Conservation (phyloP, 2,113 vertebrate species). For the Petaurus breviceps region DNA sequence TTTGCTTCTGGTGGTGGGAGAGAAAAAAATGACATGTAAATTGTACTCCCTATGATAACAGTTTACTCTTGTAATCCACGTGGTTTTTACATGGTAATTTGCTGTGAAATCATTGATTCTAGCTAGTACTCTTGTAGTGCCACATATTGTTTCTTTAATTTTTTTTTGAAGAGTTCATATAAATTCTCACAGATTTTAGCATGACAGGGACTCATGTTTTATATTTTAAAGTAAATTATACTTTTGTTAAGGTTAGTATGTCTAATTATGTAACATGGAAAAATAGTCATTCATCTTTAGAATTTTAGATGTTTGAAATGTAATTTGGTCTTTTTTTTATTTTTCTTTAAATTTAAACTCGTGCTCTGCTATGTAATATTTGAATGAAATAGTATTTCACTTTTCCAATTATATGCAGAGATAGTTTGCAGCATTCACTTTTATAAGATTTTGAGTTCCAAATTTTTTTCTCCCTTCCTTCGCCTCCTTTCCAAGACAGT, state of each 20-base stretch:
- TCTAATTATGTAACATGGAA: not conserved
- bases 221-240: not conserved
- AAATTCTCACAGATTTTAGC: not conserved
- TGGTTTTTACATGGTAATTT: slow-evolving; percentile 35
- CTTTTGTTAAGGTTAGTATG: not conserved
- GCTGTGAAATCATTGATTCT: not conserved
- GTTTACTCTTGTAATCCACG: slow-evolving; percentile 35
- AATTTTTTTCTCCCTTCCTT: too few species aligned
- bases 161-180: not conserved
- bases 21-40: slow-evolving; percentile 42
- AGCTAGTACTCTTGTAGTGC: not conserved
- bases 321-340: not conserved
- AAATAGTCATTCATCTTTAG: not conserved
- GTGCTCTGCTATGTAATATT: not conserved
- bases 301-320: not conserved
- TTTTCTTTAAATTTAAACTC: not conserved
- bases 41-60: not conserved
- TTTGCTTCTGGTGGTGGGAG: slow-evolving; percentile 38
- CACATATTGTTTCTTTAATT: not conserved
- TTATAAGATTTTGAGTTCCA: too few species aligned
- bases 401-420: too few species aligned
- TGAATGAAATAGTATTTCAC: not conserved
- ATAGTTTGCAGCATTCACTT: too few species aligned
- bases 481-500: too few species aligned
- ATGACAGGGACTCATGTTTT: not conserved